phyloP scores from a whole-genome alignment of 2,888 invertebrate species.

The Phragmatobia fuliginosa region DNA sequence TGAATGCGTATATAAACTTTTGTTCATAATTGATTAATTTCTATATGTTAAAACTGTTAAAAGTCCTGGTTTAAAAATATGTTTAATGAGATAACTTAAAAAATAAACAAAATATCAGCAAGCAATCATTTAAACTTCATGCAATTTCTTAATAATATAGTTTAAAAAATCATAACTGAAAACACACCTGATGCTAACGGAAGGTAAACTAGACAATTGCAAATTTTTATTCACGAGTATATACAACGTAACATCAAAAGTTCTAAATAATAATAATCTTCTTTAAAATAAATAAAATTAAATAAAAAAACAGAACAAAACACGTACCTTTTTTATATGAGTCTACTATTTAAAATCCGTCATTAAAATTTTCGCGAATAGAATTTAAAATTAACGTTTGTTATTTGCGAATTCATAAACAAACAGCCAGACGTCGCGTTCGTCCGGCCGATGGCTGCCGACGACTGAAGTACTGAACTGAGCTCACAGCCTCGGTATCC shows the following conservation, averaged over 20 bases:
- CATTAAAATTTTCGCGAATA: slow-evolving; percentile 21
- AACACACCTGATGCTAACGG: background rate
- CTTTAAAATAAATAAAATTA: background rate
- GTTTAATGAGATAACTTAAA: background rate
- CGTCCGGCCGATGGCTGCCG: slow-evolving; percentile 76
- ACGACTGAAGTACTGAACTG: slow-evolving; percentile 48
- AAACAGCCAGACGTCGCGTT: slow-evolving; percentile 67
- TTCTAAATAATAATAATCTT: slow-evolving; percentile 1
- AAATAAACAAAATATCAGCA: no score
- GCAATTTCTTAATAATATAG: no score
- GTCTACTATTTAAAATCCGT: slow-evolving; percentile 19
- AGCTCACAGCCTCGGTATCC: slow-evolving; percentile 60
- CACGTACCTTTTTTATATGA: slow-evolving; percentile 37
- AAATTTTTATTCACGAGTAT: background rate
- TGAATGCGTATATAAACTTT: background rate
- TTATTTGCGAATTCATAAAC: slow-evolving; percentile 51
- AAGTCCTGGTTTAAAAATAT: background rate
- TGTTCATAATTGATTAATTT: background rate
- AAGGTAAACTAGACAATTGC: background rate
- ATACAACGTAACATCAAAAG: background rate
- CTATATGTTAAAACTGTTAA: background rate
- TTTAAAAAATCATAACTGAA: background rate
- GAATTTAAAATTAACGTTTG: slow-evolving; percentile 29
- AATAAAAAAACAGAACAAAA: background rate
- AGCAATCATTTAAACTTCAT: no score